Evolutionary conservation across 2,797 vertebrate species (phyloP).

Genomic region (Danionella dracula): DNA sequence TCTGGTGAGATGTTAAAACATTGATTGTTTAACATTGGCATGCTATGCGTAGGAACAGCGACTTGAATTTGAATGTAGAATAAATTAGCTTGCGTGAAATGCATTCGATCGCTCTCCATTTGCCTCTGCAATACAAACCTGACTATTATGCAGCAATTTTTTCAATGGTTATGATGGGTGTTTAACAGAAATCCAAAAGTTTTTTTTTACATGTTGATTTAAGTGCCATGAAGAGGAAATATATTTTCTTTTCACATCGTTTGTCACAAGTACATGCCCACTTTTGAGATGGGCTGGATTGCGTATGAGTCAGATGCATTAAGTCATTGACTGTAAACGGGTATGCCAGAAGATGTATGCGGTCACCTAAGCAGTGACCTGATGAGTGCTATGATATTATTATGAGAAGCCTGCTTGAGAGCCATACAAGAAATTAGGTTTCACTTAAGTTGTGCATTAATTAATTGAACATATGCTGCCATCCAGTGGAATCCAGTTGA

Average conservation of each 20-base stretch:
- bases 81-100: conserved; percentile 17
- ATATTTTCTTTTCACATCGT: neutral
- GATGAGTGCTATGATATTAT: neutral
- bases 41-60: neutral
- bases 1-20: neutral
- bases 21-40: conserved; percentile 13
- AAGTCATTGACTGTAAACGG: conserved; percentile 67
- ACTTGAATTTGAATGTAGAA: conserved; percentile 19
- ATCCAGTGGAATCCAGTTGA: conserved; percentile 46
- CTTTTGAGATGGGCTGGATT: conserved; percentile 62
- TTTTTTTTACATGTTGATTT: neutral
- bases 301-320: conserved; percentile 64
- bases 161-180: conserved; percentile 19
- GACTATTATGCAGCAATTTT: conserved; percentile 17
- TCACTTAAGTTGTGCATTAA: conserved; percentile 24
- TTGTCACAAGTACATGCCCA: neutral
- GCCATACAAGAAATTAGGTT: conserved; percentile 12
- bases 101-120: conserved; percentile 4
- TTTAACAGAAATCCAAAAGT: conserved; percentile 47
- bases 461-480: conserved; percentile 45
- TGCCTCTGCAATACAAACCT: conserved; percentile 19
- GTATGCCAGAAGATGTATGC: conserved; percentile 34
- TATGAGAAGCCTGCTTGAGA: neutral
- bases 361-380: neutral
- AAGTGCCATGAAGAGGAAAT: neutral